phyloP scores from a whole-genome alignment of 2,113 vertebrate species.

The Pavo muticus region DNA sequence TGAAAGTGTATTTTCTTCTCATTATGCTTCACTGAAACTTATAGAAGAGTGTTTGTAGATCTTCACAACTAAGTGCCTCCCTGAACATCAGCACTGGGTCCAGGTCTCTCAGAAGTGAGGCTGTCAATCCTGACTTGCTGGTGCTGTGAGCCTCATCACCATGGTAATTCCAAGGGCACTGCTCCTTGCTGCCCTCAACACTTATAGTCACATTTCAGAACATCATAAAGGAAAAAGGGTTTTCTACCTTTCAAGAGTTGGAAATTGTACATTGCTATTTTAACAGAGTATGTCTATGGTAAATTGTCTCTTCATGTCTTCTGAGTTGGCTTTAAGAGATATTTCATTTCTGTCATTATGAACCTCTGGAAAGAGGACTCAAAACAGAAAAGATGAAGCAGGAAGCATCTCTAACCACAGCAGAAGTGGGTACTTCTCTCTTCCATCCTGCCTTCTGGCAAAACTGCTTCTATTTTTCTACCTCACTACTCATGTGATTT shows the following conservation, averaged over 20 bases:
- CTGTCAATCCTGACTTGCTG: neutral
- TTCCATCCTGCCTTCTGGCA: neutral
- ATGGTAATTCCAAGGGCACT: neutral
- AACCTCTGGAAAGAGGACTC: neutral
- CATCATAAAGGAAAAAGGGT: neutral
- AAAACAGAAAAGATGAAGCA: neutral
- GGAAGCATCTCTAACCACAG: neutral
- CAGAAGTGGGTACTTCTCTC: neutral
- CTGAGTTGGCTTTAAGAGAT: neutral
- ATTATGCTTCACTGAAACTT: neutral
- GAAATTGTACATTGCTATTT: neutral
- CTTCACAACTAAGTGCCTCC: neutral
- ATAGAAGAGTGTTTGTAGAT: accelerated
- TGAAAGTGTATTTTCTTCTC: neutral
- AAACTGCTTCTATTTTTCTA: neutral
- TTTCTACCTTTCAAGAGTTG: neutral
- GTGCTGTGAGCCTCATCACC: neutral
- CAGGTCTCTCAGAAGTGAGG: neutral
- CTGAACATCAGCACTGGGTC: neutral
- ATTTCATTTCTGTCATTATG: neutral
- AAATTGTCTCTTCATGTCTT: neutral
- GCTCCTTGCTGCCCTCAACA: neutral
- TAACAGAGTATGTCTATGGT: neutral
- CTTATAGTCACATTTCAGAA: neutral
- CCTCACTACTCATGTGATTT: neutral